Conservation (phyloP, 2,113 vertebrate genomes). For the Oxygymnocypris stewartii region DNA sequence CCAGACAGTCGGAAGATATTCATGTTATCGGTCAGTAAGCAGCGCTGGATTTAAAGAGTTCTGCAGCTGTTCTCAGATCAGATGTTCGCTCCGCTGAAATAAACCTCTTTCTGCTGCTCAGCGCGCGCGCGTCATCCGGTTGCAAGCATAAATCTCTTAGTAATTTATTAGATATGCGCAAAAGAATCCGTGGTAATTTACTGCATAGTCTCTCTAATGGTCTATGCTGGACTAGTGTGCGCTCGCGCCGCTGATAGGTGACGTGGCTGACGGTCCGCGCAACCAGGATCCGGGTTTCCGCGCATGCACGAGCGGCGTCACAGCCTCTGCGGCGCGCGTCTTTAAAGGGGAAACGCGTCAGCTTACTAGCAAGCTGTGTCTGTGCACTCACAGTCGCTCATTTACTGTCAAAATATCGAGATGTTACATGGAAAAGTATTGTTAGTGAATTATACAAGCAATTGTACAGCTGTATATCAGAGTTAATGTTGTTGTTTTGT, state of each 20-base stretch:
- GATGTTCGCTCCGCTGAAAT: neutral
- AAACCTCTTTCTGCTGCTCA: neutral
- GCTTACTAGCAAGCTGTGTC: neutral
- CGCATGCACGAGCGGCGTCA: neutral
- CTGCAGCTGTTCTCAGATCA: neutral
- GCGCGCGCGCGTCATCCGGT: neutral
- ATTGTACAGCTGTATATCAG: too few relatives aligned
- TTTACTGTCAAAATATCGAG: neutral
- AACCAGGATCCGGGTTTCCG: slow-evolving; percentile 37
- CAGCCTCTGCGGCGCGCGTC: neutral
- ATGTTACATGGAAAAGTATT: too few relatives aligned
- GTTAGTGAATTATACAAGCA: too few relatives aligned
- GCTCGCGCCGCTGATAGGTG: slow-evolving; percentile 56
- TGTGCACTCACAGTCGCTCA: neutral
- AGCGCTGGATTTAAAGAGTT: neutral
- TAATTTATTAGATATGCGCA: neutral
- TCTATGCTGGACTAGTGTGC: too few relatives aligned
- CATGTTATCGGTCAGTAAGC: slow-evolving; percentile 71
- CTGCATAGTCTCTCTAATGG: neutral
- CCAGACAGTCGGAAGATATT: slow-evolving; percentile 93
- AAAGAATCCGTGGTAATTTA: neutral
- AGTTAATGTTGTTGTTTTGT: too few relatives aligned
- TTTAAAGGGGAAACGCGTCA: slow-evolving; percentile 10
- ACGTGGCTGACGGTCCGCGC: slow-evolving; percentile 67
- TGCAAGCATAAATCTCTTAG: neutral